These are phyloP conservation scores for Carollia perspicillata DNA, from an alignment of 2,113 vertebrate species.

Conservation along the genomic window DNA sequence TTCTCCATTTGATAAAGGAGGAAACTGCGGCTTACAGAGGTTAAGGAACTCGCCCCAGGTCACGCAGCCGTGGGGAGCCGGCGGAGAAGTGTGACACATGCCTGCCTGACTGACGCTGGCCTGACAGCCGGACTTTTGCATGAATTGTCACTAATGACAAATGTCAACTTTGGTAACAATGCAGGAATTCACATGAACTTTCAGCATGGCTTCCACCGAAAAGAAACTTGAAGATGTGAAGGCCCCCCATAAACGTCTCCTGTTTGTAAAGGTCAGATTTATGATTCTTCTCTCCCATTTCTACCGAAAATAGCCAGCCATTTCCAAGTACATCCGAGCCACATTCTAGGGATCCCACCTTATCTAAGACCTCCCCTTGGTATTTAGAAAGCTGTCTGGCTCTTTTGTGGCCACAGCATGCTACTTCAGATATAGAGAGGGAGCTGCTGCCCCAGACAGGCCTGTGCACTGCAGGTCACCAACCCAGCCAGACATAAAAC, in stretches of 20 bases:
- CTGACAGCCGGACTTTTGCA: neutral
- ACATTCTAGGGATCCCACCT: neutral
- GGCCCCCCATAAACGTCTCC: neutral
- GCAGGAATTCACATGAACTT: neutral
- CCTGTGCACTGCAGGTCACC: neutral
- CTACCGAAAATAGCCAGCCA: neutral
- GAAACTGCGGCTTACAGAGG: neutral
- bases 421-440: neutral
- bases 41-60: neutral
- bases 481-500: slow-evolving; percentile 15
- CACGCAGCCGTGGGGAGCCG: neutral
- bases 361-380: neutral
- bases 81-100: neutral
- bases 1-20: neutral
- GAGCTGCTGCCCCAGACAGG: neutral
- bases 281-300: neutral
- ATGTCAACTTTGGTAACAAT: neutral
- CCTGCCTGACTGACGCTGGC: no score
- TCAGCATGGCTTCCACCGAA: neutral
- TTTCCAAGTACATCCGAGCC: neutral
- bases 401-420: neutral
- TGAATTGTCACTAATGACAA: neutral
- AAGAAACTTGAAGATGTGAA: neutral
- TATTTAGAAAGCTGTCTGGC: neutral
- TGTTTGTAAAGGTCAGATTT: neutral